Percentiles rank a stretch among this genome's conserved stretches.
These are phyloP conservation scores for Pogonophryne albipinna DNA, from an alignment of 2,797 vertebrate species.

Conservation along the genomic window DNA sequence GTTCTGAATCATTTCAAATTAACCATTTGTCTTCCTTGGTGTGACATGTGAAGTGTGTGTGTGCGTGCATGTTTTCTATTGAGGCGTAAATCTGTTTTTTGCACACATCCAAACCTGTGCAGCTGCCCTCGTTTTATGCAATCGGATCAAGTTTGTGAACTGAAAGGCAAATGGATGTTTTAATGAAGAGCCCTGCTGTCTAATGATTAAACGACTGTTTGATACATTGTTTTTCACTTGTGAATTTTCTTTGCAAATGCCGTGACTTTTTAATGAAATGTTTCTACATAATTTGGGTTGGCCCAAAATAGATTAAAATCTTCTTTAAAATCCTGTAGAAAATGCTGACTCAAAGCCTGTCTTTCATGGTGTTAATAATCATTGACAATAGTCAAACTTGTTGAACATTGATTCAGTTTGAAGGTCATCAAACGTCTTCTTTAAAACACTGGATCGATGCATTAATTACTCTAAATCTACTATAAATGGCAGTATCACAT, in stretches of 20 bases:
- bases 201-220: slow-evolving; percentile 74
- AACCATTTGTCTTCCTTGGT: slow-evolving; percentile 9
- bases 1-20: background rate
- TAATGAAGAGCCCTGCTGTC: slow-evolving; percentile 54
- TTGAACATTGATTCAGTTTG: too few species aligned
- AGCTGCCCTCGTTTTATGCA: slow-evolving; percentile 54
- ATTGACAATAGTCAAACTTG: too few species aligned
- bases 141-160: slow-evolving; percentile 54
- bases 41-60: slow-evolving; percentile 36
- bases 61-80: slow-evolving; percentile 43
- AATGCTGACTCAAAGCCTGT: background rate
- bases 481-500: too few species aligned
- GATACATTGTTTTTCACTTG: slow-evolving; percentile 34
- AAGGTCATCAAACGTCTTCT: slow-evolving; percentile 47
- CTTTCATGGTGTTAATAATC: slow-evolving; percentile 43
- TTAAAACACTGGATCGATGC: too few species aligned
- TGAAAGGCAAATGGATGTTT: slow-evolving; percentile 64
- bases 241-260: slow-evolving; percentile 1
- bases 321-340: background rate
- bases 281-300: rapidly evolving
- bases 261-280: background rate
- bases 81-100: slow-evolving; percentile 30
- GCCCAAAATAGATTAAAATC: background rate
- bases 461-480: background rate
- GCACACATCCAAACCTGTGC: slow-evolving; percentile 30